Evolutionary conservation across 2,797 vertebrate genomes (phyloP), one percentile per base, ranked within the genome.

Genomic region (Acanthornis magna): DNA sequence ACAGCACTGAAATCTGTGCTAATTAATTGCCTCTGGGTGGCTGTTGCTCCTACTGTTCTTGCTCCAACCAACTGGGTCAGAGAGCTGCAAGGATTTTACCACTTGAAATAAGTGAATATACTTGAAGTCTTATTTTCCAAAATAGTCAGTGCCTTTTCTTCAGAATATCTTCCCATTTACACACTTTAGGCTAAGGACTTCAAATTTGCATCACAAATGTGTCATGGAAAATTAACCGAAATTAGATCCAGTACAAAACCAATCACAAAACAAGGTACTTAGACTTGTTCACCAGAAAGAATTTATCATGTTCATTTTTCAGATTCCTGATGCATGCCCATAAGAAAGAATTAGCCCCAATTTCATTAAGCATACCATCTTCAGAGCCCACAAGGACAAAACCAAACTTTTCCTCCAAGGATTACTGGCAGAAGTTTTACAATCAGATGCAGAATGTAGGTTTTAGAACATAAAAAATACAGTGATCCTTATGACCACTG

Each of bases 21-120:
- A 93, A 92, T 95, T 84, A 89, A 86, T 71, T 90, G 76, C 93
- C 88, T 81, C 77, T 40, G n/a, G 85, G 82, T 58, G 34, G 78
- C 27, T 55, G 74, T 45, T 76, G 66, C 54, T 95, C 85, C 63
- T 81, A 60, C 58, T 68, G 72, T 66, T 79, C 45, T 74, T 40
- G 18, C 57, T 88, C 72, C 43, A 85, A 88, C 9, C 72, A 85
- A 89, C 67, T 42, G 45, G 89, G 82, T 91, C 89, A 93, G 48
- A 55, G 1, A 81, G 26, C 50, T 86, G 38, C 78, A 74, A 71
- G 30, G 43, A 80, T 68, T 95, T 89, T 58, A 78, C 70, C 80
- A 70, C 20, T 54, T 58, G 18, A 84, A 91, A 48, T 29, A 92
- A 82, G 9, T 27, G 8, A 92, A 78, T 54, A 51, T 18, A 75